Base-by-base conservation (phyloP, 1,140 invertebrate species). In the Procambarus clarkii region DNA sequence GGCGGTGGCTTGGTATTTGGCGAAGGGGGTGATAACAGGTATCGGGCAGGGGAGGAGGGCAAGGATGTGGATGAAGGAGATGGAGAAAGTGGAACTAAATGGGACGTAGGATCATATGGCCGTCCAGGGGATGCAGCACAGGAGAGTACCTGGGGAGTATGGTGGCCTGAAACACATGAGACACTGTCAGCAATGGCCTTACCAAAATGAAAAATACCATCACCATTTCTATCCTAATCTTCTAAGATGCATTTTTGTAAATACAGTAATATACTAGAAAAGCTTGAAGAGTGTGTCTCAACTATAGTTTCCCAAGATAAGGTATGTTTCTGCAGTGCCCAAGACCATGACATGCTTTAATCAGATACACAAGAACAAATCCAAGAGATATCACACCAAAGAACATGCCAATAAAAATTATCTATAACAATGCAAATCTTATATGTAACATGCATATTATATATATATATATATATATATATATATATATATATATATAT, bases 131-230 rank as follows among this genome's bases (percentile, higher is more conserved):
- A 50, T 86, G 83, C 83, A 84, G 45, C 69, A 48, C 64, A 54
- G 60, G 60, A 34, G 21, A 69, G 69, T 48, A 69, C 69, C 46
- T 71, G 83, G 69, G 83, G 83, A n/a, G 46, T 71, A 50, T 74
- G 83, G 21, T 71, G 69, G 60, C 83, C 83, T 86, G 83, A 86
- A 86, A 86, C 64, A 86, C 69, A 76, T 15, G 83, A 86, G 83
- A 86, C 69, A 76, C 71, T 86, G 60, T 86, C 83, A 86, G 83
- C 69, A 54, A 48, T 71, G 69, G 83, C 83, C 82, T 45, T 34
- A 54, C 83, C 50, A 58, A 58, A 45, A 86, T 21, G n/a, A 74
- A 34, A 45, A 81, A 81, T 58, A 81, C 79, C 79, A 81, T 81
- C 79, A 81, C 79, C 79, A 9, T 58, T n/a, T 81, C 13, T 21